phyloP scores from a whole-genome alignment of 2,113 vertebrate species.

The Hemiscyllium ocellatum region DNA sequence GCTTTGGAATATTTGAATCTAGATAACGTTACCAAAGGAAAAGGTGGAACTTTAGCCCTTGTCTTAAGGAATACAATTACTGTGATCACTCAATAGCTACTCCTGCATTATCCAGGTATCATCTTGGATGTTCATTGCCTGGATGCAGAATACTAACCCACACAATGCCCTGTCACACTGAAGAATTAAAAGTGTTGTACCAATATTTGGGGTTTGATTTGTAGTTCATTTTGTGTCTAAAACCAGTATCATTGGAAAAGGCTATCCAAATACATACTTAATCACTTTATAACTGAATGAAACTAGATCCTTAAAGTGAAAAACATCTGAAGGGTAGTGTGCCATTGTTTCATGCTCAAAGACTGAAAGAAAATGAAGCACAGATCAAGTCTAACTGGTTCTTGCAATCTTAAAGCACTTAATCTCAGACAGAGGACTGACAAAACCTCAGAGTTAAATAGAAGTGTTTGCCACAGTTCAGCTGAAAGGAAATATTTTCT shows the following conservation, averaged over 20 bases:
- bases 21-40: neutral
- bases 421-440: slow-evolving; percentile 15
- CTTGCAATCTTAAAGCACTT: neutral
- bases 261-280: neutral
- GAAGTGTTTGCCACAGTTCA: neutral
- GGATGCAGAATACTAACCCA: neutral
- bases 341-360: neutral
- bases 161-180: neutral
- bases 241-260: neutral
- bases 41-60: neutral
- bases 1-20: neutral
- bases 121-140: neutral
- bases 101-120: neutral
- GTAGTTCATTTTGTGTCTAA: neutral
- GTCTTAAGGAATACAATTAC: neutral
- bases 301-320: neutral
- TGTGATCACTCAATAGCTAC: neutral
- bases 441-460: slow-evolving; percentile 19
- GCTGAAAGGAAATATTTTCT: slow-evolving; percentile 22
- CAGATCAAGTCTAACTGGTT: slow-evolving; percentile 21
- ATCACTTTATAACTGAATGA: neutral
- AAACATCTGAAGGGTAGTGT: neutral
- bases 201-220: neutral
- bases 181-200: neutral
- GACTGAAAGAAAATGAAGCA: slow-evolving; percentile 23